Percentiles rank a stretch among this genome's conserved stretches.
phyloP scores from a whole-genome alignment of 2,888 invertebrate species.

The Unio pictorum region DNA sequence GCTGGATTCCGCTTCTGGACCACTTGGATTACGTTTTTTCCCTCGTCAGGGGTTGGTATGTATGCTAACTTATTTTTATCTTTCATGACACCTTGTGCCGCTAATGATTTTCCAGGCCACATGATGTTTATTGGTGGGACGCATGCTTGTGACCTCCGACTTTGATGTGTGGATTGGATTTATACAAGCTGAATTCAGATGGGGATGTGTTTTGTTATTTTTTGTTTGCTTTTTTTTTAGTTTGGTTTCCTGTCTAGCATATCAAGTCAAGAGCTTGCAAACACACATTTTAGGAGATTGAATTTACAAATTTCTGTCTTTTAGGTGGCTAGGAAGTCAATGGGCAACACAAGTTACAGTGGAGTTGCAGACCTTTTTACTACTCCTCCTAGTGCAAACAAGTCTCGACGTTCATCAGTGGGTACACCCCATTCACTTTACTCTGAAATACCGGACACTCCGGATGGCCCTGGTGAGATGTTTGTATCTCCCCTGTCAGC shows the following conservation, averaged over 20 bases:
- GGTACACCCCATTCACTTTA: slow-evolving; percentile 40
- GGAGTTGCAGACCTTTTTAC: slow-evolving; percentile 45
- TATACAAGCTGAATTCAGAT: background rate
- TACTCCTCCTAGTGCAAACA: slow-evolving; percentile 26
- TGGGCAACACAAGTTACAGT: slow-evolving; percentile 33
- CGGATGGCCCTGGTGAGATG: slow-evolving; percentile 68
- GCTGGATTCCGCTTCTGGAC: too few species aligned
- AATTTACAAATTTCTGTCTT: background rate
- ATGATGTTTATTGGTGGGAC: too few species aligned
- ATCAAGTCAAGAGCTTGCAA: background rate
- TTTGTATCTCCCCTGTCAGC: slow-evolving; percentile 65
- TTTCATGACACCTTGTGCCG: too few species aligned
- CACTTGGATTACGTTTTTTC: too few species aligned
- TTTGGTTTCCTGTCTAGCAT: too few species aligned
- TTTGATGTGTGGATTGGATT: background rate
- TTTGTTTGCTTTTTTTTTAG: too few species aligned
- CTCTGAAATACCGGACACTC: slow-evolving; percentile 67
- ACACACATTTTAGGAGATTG: background rate
- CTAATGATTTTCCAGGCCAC: too few species aligned
- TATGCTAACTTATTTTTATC: too few species aligned
- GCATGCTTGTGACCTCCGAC: too few species aligned
- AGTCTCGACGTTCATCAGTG: slow-evolving; percentile 23
- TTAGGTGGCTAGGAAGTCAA: slow-evolving; percentile 20
- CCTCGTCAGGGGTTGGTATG: too few species aligned
- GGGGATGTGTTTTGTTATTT: background rate